Base-by-base conservation (phyloP, 2,888 invertebrate genomes). In the Diplazon laetatorius region DNA sequence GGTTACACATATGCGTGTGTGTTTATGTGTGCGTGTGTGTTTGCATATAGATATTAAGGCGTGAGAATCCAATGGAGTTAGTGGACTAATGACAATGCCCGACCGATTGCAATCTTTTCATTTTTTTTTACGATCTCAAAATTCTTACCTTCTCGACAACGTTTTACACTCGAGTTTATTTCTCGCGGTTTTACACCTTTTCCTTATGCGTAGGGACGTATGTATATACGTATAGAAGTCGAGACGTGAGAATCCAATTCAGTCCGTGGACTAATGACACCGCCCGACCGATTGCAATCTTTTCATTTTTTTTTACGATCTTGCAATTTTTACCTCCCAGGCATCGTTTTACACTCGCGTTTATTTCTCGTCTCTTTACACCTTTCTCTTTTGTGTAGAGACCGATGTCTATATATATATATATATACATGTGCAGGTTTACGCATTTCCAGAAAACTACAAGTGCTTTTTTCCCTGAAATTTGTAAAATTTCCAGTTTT, bases 401-500 rank as follows among this genome's bases (percentile, higher is more conserved):
- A n/a, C n/a, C n/a, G n/a, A n/a, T n/a, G n/a, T n/a, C n/a, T n/a
- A n/a, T n/a, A n/a, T n/a, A n/a, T n/a, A n/a, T n/a, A n/a, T n/a
- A n/a, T n/a, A n/a, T n/a, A n/a, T n/a, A n/a, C n/a, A n/a, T n/a
- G n/a, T n/a, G n/a, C n/a, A n/a, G n/a, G n/a, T 68, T n/a, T 42
- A 9, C 5, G 30, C 42, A 42, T 46, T 30, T 52, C 25, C 14
- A 25, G 48, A 63, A 39, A 71, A 71, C 62, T 63, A 62, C 42
- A 62, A 60, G 62, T 25, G 52, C 25, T 25, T 16, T n/a, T n/a
- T n/a, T n/a, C n/a, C n/a, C n/a, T n/a, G 39, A 16, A 73, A 65
- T 66, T 59, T 65, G 65, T 66, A 73, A 55, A 73, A 73, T 48
- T 57, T 48, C 39, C n/a, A n/a, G n/a, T n/a, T n/a, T n/a, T n/a